Base-by-base conservation (phyloP, 2,888 invertebrate genomes). In the Aspidiotus destructor region DNA sequence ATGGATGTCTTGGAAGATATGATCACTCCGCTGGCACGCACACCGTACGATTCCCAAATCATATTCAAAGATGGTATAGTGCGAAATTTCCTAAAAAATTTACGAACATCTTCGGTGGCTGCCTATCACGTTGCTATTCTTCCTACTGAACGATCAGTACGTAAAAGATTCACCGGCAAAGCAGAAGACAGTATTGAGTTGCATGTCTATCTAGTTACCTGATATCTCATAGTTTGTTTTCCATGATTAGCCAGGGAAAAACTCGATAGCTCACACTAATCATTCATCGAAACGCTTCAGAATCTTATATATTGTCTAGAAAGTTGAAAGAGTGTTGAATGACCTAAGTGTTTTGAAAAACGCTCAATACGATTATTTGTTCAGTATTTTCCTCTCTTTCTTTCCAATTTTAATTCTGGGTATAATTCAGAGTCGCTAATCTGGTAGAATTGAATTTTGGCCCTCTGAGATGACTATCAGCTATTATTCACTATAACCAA, bases 11-110 rank as follows among this genome's bases (percentile, higher is more conserved):
- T 88, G 13, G 85, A 84, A 77, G 80, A 81, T 73, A 83, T 82
- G 1, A 85, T 86, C 0, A 85, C 81, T 69, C 88, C 87, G 17
- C 81, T 83, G 71, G 85, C 84, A 81, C 81, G 83, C 73, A 77
- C 86, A 63, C 81, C 85, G 9, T 92, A 92, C 77, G 81, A 84
- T 0, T 81, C 87, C 72, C 92, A 92, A 80, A 85, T 87, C 75
- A 72, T 75, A 73, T 74, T 76, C 54, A 76, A 77, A 70, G 69
- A 73, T 40, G 61, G 71, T 16, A 72, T 73, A 70, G 70, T 71
- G 62, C 60, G 68, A 9, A 60, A 71, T 15, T 67, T 74, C 11
- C 17, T 75, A 13, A 70, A 70, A 57, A 67, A 62, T 7, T 65
- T 76, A 13, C 70, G 71, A n/a, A 54, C 67, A 7, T 55, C 73